Evolutionary conservation across 2,888 invertebrate genomes (phyloP), one percentile per base, ranked within the genome.

Genomic region (Drosophila nr. medialis): DNA sequence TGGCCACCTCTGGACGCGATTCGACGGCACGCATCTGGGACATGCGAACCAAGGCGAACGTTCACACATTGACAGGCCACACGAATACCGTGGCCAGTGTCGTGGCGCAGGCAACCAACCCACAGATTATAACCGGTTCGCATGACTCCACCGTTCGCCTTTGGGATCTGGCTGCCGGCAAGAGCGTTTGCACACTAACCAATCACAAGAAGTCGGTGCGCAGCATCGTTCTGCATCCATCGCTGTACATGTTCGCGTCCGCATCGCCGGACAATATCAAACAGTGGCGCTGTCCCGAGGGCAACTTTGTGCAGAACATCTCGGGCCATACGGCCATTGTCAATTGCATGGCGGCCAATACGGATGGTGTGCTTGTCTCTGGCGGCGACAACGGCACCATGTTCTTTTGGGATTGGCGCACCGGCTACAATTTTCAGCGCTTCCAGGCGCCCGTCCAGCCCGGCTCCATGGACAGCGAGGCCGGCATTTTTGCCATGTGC

Each of bases 191-290:
- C 80, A 99, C 99, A 0, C 94, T 99, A 10, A 99, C 99, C 1
- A 99, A 99, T 94, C 99, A 99, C 94, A 99, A 99, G 93, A 99
- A 99, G 92, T 99, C 97, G 77, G 97, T 97, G 0, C 94, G 97
- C 32, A 95, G 97, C 70, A 94, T 97, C 11, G 95, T 96, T 0
- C 93, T 96, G 15, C 97, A 97, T 93, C 97, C 97, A 0, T 95
- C 95, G 0, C 91, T 96, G 90, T 92, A 99, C 93, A 98, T 98
- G 94, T 99, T 99, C 93, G 99, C 98, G 0, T 99, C 99, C 0
- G 99, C 98, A 0, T 99, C 99, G 0, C 99, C 99, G 0, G 99
- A 99, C 92, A 99, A 99, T 92, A 98, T 99, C 77, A 99, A 99
- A 92, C 99, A 99, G 92, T 99, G 99, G 99, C 98, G 97, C 92